These are phyloP conservation scores for Capromys pilorides DNA, from an alignment of 2,797 vertebrate species.

Conservation along the genomic window DNA sequence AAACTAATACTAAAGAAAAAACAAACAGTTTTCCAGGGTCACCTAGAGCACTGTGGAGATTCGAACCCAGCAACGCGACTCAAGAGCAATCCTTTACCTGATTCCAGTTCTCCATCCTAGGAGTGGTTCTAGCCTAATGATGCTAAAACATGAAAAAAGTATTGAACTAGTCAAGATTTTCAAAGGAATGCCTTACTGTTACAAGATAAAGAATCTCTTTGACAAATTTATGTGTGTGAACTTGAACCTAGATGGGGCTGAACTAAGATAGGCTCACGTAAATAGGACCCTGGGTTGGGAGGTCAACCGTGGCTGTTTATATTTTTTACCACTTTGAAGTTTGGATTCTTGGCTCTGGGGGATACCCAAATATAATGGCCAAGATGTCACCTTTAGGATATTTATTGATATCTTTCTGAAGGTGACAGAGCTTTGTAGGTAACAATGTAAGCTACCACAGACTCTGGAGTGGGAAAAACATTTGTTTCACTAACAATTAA, in stretches of 20 bases:
- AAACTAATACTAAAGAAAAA: neutral
- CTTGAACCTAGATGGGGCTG: neutral
- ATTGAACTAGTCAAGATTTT: constrained; percentile 43
- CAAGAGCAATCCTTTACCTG: neutral
- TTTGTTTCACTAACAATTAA: neutral
- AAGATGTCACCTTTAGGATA: neutral
- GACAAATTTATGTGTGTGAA: neutral
- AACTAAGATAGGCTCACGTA: neutral
- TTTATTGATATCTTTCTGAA: constrained; percentile 13
- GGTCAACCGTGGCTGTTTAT: neutral
- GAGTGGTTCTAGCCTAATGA: neutral
- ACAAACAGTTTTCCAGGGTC: neutral
- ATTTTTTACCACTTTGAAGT: neutral
- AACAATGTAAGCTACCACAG: neutral
- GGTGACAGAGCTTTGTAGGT: neutral
- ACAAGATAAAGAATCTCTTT: neutral
- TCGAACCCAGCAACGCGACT: constrained; percentile 6
- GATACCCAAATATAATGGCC: neutral
- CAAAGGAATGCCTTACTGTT: neutral
- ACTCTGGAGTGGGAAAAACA: constrained; percentile 8
- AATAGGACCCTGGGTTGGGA: neutral
- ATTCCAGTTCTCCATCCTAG: constrained; percentile 30
- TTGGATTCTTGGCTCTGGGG: neutral
- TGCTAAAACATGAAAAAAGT: neutral
- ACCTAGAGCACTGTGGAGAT: neutral